Evolutionary conservation across 2,113 vertebrate species (phyloP).

Genomic region (Lampris incognitus): DNA sequence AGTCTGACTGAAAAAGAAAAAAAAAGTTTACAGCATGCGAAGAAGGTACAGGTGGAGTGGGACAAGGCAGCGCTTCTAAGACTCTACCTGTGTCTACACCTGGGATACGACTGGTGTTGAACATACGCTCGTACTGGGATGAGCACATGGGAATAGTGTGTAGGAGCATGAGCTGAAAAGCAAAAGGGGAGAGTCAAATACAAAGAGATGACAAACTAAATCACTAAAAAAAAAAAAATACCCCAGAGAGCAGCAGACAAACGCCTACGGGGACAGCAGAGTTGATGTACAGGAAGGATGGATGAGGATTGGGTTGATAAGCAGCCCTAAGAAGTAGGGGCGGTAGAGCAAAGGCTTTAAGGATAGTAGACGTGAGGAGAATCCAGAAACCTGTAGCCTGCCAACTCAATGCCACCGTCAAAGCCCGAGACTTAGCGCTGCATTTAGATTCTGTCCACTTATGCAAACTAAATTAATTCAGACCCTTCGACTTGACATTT

Average conservation of each 20-base stretch:
- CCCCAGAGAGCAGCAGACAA: constrained; percentile 52
- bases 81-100: constrained; percentile 95
- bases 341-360: constrained; percentile 31
- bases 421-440: constrained; percentile 27
- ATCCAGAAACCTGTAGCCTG: constrained; percentile 61
- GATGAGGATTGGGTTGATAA: constrained; percentile 57
- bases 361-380: constrained; percentile 43
- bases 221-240: constrained; percentile 41
- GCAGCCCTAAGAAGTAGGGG: constrained; percentile 36
- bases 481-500: neutral
- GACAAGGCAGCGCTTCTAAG: constrained; percentile 62
- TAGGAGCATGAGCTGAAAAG: constrained; percentile 88
- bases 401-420: constrained; percentile 60
- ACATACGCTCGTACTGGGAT: constrained; percentile 96
- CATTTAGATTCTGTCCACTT: neutral
- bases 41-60: constrained; percentile 56
- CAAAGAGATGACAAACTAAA: constrained; percentile 71
- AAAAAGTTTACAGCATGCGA: constrained; percentile 41
- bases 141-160: constrained; percentile 98
- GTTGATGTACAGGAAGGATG: constrained; percentile 44
- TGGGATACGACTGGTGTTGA: constrained; percentile 93
- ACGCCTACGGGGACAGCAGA: constrained; percentile 40
- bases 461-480: constrained; percentile 1
- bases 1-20: constrained; percentile 42
- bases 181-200: constrained; percentile 82